Evolutionary conservation across 2,888 invertebrate genomes (phyloP).

Genomic region (Ectropis crepuscularia): DNA sequence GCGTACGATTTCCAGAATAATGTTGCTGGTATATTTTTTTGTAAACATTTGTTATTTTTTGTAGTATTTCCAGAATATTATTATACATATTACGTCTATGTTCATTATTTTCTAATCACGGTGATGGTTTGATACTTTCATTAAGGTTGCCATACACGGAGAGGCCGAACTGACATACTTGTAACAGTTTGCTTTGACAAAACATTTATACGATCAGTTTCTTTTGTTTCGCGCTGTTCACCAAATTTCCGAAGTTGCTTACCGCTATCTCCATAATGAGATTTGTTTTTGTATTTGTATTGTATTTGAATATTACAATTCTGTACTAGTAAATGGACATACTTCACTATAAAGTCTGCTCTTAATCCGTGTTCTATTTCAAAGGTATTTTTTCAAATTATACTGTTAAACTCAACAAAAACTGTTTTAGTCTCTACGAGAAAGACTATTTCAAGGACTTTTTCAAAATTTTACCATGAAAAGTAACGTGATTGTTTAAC

Average conservation of each 20-base stretch:
- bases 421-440: too few species aligned
- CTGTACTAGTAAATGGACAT: too few species aligned
- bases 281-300: too few species aligned
- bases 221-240: not conserved
- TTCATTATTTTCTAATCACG: constrained; percentile 63
- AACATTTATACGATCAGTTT: not conserved
- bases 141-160: not conserved
- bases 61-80: constrained; percentile 20
- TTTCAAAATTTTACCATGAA: too few species aligned
- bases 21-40: constrained; percentile 9
- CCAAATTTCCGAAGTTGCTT: not conserved
- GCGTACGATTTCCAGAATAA: too few species aligned
- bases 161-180: constrained; percentile 4
- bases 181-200: not conserved
- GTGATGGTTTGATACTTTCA: constrained; percentile 83
- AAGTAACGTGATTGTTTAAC: too few species aligned
- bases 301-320: too few species aligned
- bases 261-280: not conserved
- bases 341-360: too few species aligned
- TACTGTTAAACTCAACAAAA: too few species aligned
- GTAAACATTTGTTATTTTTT: constrained; percentile 32
- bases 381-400: too few species aligned
- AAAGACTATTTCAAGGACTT: too few species aligned
- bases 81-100: constrained; percentile 31
- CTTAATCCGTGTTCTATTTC: too few species aligned